Conservation (phyloP, 2,113 vertebrate genomes). For the Prietella phreatophila region DNA sequence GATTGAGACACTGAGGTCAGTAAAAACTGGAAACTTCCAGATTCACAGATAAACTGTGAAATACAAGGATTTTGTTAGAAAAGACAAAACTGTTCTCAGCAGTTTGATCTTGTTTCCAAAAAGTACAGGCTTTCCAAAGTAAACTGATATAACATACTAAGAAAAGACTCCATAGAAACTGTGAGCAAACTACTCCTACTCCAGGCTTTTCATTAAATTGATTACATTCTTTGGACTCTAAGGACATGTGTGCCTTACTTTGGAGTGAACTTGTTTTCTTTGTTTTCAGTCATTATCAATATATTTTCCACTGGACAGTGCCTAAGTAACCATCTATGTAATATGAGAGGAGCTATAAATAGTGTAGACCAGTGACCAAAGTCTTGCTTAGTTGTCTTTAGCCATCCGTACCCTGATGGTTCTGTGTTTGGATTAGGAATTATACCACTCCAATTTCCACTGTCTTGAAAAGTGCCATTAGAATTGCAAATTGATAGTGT, state of each 20-base stretch:
- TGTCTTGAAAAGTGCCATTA: not conserved
- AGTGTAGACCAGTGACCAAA: not conserved
- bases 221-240: not conserved
- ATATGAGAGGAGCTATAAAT: not conserved
- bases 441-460: not conserved
- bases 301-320: not conserved
- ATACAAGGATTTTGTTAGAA: not conserved
- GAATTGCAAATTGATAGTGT: not conserved
- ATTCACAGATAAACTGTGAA: not conserved
- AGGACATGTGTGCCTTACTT: not conserved
- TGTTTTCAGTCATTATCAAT: not conserved
- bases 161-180: not conserved
- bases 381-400: not conserved
- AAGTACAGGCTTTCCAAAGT: not conserved
- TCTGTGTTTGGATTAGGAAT: not conserved
- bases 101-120: not conserved
- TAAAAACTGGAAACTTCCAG: conserved; percentile 7
- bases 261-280: not conserved
- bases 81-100: not conserved
- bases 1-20: not conserved
- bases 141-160: not conserved
- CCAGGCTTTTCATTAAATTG: not conserved
- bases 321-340: not conserved
- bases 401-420: too few species aligned
- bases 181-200: not conserved